Base-by-base conservation (phyloP, 1,140 invertebrate genomes). In the Orius insidiosus region DNA sequence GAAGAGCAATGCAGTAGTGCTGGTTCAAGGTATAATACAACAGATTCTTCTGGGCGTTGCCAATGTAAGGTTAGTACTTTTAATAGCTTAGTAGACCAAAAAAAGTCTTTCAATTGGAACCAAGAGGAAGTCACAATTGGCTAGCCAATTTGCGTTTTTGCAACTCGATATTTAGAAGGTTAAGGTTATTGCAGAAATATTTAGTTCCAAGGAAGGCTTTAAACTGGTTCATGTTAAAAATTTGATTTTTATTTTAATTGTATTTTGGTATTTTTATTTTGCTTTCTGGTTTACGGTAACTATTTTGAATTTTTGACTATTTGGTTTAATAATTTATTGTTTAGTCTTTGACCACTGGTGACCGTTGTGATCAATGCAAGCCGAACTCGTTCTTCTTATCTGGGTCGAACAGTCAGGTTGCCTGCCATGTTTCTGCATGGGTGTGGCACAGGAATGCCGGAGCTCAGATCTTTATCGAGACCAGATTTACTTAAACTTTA, bases 401-500 rank as follows among this genome's bases (percentile, higher is more conserved):
- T 11, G 55, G 59, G 47, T 63, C 68, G 74, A 85, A 60, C 76
- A 79, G 56, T 75, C 78, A 54, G 90, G 90, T n/a, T 96, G 90
- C 59, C 80, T 89, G 38, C 69, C 73, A 19, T 95, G 90, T 62
- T 94, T 94, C 76, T 96, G 90, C 57, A 86, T 86, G 68, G 90
- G 87, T 2, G 70, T 89, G 1, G 78, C 80, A 1, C 66, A 67
- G 37, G 64, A 71, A 52, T 90, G 85, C 58, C 63, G 60, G 7
- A 78, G 81, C 49, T 85, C 82, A 9, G 75, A 72, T 47, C 78
- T 75, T 63, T 82, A 78, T 45, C 68, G 86, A 48, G 72, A 74
- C 51, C 73, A 76, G 58, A 76, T 74, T 24, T 24, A 4, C 24
- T 24, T 24, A 7, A 24, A 24, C 24, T 74, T 75, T 45, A 68